Evolutionary conservation across 2,888 invertebrate species (phyloP), one percentile per base, ranked within the genome.

Genomic region (Scaptomyza parva): DNA sequence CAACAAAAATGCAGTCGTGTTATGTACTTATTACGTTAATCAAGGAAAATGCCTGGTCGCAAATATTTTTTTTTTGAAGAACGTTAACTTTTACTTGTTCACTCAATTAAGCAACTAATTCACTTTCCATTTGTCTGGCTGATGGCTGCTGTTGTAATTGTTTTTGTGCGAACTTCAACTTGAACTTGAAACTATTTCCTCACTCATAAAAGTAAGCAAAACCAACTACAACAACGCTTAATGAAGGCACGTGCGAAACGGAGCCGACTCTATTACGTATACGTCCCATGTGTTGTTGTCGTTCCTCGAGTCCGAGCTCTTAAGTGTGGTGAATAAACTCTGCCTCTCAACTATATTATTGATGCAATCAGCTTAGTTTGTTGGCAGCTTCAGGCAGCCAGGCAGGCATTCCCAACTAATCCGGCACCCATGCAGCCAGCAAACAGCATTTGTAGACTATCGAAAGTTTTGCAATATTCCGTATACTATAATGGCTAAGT

Each of bases 101-200:
- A 51, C 54, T 47, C 53, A 67, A 66, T 66, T 55, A n/a, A 50
- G 11, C 39, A 17, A 28, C 57, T 57, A 47, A 74, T 71, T 78
- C 44, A 66, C 70, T 69, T 84, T 84, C 69, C 39, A 64, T 43
- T 48, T 65, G 63, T 47, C 63, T 40, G 20, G n/a, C 20, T 20
- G 20, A 11, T 40, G 47, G 12, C 26, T 20, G 20, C 14, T 44
- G 33, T 45, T 57, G 52, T 50, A 52, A 35, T 24, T 64, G 30
- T 24, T 61, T 22, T 48, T 54, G 41, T 53, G 50, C 58, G 70
- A 67, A 65, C 83, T 78, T 70, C 66, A 82, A 85, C 86, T 86
- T 86, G 88, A 84, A 87, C 88, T 83, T 84, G 83, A 82, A 88
- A 69, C 61, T 37, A 65, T 86, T 86, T 78, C 67, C 59, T 77